Base-by-base conservation (phyloP, 2,797 vertebrate genomes). In the Chelmon rostratus region DNA sequence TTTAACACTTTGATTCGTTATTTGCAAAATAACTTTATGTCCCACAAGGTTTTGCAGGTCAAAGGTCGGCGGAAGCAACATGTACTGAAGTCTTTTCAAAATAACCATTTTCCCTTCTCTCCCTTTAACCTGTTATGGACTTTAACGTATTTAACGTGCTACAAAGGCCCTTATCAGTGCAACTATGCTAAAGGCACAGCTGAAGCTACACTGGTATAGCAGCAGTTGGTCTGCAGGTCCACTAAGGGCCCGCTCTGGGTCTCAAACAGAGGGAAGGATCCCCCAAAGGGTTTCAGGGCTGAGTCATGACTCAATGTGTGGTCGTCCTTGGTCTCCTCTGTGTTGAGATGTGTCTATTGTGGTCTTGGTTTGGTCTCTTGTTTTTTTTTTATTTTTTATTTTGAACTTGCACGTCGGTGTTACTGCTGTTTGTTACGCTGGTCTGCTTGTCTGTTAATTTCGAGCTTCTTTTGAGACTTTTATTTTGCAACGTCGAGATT, bases 401-500 rank as follows among this genome's bases (percentile, higher is more conserved):
- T 84, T 83, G 10, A 80, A 91, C 90, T 93, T 96, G 96, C 96
- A 96, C 95, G 95, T 95, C 85, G 81, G 57, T 96, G 96, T 96
- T 93, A 91, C 93, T 83, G 93, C 94, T 95, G 90, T 95, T 91
- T 94, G 95, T 95, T 93, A 73, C 76, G 92, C 93, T 92, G 94
- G 94, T 95, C 92, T 96, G 96, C 96, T 95, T 95, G 94, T 94
- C 89, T 92, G 84, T 94, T 94, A 44, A 86, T 93, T 93, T 93
- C 73, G 50, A 88, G 91, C 92, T 94, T 95, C 91, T 93, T 94
- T 89, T 91, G 82, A 85, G 70, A 89, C 73, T 90, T 93, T 93
- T 91, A 56, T 93, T 68, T 94, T 92, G 92, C 91, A 79, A 91
- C 67, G 86, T 92, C 86, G 76, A 84, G 76, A 92, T 90, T 84